Evolutionary conservation across 2,888 invertebrate genomes (phyloP).

Genomic region (Scaptomyza reducta): DNA sequence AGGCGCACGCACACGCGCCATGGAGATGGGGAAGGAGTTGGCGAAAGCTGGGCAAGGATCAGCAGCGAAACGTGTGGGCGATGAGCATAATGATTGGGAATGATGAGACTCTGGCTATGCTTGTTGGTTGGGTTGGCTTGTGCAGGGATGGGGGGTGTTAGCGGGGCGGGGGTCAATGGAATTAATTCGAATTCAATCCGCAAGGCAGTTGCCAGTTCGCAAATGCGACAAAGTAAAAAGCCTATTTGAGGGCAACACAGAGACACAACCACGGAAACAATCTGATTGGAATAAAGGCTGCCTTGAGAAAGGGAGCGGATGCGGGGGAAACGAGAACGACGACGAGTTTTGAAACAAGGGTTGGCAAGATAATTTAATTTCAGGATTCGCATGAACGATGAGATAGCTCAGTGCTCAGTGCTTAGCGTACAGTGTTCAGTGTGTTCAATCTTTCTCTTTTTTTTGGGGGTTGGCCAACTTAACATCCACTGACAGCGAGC

Average conservation of each 20-base stretch:
- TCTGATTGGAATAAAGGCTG: conserved; percentile 82
- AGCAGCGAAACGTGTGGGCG: conserved; percentile 63
- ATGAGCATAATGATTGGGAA: conserved; percentile 45
- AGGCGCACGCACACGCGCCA: conserved; percentile 82
- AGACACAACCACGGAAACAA: conserved; percentile 77
- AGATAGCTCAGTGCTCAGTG: conserved; percentile 54
- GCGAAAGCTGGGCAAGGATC: conserved; percentile 40
- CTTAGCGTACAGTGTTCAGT: no score
- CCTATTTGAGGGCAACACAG: conserved; percentile 63
- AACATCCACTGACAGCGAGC: conserved; percentile 69
- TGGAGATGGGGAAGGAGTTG: conserved; percentile 16
- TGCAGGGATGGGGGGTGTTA: conserved; percentile 16
- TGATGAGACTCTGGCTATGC: conserved; percentile 46
- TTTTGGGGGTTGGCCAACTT: conserved; percentile 25
- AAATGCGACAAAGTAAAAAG: conserved; percentile 73
- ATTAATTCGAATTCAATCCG: conserved; percentile 83
- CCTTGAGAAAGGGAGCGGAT: conserved; percentile 6
- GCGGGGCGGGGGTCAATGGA: conserved; percentile 81
- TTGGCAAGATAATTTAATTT: conserved; percentile 84
- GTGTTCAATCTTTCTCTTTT: neutral
- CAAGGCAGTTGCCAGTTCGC: conserved; percentile 50
- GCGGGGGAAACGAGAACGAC: neutral
- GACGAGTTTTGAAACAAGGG: conserved; percentile 77
- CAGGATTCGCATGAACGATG: conserved; percentile 80
- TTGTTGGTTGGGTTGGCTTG: neutral